These are phyloP conservation scores for Drosophila peninsularis DNA, from an alignment of 2,888 invertebrate species.

Conservation along the genomic window DNA sequence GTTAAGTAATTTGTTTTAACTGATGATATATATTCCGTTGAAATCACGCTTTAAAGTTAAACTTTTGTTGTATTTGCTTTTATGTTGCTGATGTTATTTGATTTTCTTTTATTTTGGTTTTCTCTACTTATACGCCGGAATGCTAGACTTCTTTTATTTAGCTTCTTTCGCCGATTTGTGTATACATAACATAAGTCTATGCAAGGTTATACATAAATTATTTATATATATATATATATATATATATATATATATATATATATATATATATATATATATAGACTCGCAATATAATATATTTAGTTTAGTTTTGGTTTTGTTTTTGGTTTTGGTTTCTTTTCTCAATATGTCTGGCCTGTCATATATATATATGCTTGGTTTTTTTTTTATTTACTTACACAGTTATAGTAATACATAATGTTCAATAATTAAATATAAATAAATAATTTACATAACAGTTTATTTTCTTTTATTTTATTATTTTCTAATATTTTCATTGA, in stretches of 20 bases:
- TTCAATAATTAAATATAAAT: slow-evolving; percentile 66
- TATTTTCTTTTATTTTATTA: slow-evolving; percentile 39
- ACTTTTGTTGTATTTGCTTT: slow-evolving; percentile 83
- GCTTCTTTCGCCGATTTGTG: slow-evolving; percentile 51
- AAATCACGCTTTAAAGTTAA: slow-evolving; percentile 84
- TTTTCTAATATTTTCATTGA: slow-evolving; percentile 53
- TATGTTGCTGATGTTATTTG: slow-evolving; percentile 42
- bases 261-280: slow-evolving; percentile 37
- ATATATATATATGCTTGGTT: slow-evolving; percentile 5
- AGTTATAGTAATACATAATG: slow-evolving; percentile 61
- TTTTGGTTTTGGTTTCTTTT: slow-evolving; percentile 14
- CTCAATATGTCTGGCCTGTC: slow-evolving; percentile 45
- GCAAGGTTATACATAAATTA: slow-evolving; percentile 66
- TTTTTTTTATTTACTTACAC: slow-evolving; percentile 67
- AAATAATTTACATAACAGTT: slow-evolving; percentile 83
- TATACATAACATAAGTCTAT: slow-evolving; percentile 74
- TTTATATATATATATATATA: slow-evolving; percentile 36
- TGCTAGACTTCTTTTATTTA: slow-evolving; percentile 28
- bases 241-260: slow-evolving; percentile 36
- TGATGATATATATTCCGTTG: slow-evolving; percentile 83
- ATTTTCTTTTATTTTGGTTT: slow-evolving; percentile 29
- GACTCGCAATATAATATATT: slow-evolving; percentile 54
- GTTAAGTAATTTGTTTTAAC: slow-evolving; percentile 62
- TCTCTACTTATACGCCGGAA: slow-evolving; percentile 57
- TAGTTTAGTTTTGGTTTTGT: slow-evolving; percentile 22